Evolutionary conservation across 2,113 vertebrate genomes (phyloP), one percentile per base, ranked within the genome.

Genomic region (Dissostichus mawsoni): DNA sequence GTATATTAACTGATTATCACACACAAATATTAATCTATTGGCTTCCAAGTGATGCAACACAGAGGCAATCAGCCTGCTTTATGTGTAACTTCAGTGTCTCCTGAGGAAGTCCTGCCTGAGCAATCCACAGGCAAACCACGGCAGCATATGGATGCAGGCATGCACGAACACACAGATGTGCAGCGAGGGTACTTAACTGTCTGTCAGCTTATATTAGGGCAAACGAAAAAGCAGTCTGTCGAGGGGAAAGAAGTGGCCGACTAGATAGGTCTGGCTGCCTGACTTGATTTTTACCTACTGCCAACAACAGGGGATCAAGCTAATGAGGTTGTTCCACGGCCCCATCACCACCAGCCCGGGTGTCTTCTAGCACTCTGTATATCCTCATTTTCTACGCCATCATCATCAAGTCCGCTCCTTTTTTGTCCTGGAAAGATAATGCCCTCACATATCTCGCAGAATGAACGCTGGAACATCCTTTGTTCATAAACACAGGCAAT

Each of bases 291-390:
- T 76, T 78, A 81, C 74, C 86, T 65, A 58, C 74, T 91, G 81
- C 73, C 80, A 82, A 88, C 80, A 86, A 91, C 70, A 72, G 68
- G 74, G 55, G 82, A 74, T 78, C 76, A 81, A 87, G 88, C 90
- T 92, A 93, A 94, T 91, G 88, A 90, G 91, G 90, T 90, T 92
- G 89, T 89, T 86, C 78, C 55, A n/a, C 70, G 81, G 85, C 82
- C 74, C 80, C 72, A 81, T 88, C 83, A 71, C 86, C 17, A 59
- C 69, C 81, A 74, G 79, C 75, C 82, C 67, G 29, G 0, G 50
- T 85, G 86, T 87, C 75, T 83, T 89, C 85, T 62, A 77, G 78
- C 83, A 80, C 70, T 50, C 48, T 56, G 57, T 78, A 87, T 76
- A 84, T 76, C 83, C 76, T 84, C 79, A 84, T 81, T 82, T 90